phyloP scores from a whole-genome alignment of 2,797 vertebrate species.

The Paramormyrops hopkinsi region DNA sequence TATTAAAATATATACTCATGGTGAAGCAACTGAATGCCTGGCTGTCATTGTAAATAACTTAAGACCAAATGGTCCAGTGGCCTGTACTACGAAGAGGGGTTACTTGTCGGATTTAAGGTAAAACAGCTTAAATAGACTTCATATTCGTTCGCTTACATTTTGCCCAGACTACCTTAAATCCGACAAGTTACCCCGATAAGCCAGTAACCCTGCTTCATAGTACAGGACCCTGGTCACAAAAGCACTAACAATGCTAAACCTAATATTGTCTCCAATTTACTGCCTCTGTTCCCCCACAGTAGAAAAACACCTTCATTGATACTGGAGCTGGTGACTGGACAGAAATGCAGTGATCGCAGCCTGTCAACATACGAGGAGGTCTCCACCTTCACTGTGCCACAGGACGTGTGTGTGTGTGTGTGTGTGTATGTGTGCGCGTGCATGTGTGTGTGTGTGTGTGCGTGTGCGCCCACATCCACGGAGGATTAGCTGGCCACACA shows the following conservation, averaged over 20 bases:
- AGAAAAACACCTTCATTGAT: background rate
- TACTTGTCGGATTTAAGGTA: too few species aligned
- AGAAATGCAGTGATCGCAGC: background rate
- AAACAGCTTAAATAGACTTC: too few species aligned
- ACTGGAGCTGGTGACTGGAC: background rate
- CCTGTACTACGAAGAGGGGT: too few species aligned
- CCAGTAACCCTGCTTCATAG: too few species aligned
- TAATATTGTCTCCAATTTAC: background rate
- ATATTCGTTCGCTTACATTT: too few species aligned
- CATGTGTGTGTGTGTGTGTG: background rate
- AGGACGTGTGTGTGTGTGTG: constrained; percentile 18
- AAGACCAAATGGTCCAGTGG: background rate
- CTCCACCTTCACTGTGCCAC: background rate
- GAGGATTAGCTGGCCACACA: constrained; percentile 37
- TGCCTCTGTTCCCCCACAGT: background rate
- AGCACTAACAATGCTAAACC: background rate
- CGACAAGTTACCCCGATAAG: too few species aligned
- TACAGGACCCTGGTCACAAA: background rate
- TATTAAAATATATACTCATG: background rate
- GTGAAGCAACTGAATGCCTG: background rate
- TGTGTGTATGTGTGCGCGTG: background rate
- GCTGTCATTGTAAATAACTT: background rate
- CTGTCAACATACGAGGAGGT: background rate
- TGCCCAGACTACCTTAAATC: too few species aligned
- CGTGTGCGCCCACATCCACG: constrained; percentile 26